phyloP scores from a whole-genome alignment of 2,113 vertebrate genomes.

The Hydropotes inermis region DNA sequence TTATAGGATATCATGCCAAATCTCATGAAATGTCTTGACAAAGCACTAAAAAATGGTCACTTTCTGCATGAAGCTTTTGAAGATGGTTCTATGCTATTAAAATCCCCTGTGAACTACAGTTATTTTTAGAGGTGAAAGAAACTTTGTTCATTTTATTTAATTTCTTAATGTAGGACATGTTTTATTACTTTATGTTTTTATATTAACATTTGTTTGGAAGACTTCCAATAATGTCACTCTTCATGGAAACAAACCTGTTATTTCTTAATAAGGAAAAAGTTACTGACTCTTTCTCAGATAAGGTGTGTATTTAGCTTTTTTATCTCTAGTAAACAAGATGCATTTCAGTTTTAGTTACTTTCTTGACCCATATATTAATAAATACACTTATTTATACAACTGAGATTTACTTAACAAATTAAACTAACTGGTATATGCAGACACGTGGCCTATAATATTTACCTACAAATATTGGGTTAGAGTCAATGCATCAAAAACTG shows the following conservation, averaged over 20 bases:
- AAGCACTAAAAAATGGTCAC: conserved; percentile 51
- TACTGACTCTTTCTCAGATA: not conserved
- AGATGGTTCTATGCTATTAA: not conserved
- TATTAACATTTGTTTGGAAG: not conserved
- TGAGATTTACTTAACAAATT: not conserved
- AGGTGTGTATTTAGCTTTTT: not conserved
- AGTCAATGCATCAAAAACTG: not conserved
- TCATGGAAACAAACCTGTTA: not conserved
- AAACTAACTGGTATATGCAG: not conserved
- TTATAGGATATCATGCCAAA: conserved; percentile 68
- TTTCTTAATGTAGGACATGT: not conserved
- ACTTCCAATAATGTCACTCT: not conserved
- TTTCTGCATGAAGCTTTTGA: conserved; percentile 38
- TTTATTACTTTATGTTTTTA: not conserved
- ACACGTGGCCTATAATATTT: not conserved
- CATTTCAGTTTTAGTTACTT: not conserved
- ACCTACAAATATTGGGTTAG: not conserved
- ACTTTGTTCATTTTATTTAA: not conserved
- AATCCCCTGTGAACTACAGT: not conserved
- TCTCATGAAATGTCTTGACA: conserved; percentile 53
- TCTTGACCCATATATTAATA: not conserved
- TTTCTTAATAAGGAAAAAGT: not conserved
- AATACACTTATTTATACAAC: not conserved
- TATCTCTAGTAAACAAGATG: not conserved
- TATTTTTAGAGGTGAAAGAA: not conserved